These are phyloP conservation scores for Ophion obscuratus DNA, from an alignment of 2,888 invertebrate genomes.

Conservation along the genomic window DNA sequence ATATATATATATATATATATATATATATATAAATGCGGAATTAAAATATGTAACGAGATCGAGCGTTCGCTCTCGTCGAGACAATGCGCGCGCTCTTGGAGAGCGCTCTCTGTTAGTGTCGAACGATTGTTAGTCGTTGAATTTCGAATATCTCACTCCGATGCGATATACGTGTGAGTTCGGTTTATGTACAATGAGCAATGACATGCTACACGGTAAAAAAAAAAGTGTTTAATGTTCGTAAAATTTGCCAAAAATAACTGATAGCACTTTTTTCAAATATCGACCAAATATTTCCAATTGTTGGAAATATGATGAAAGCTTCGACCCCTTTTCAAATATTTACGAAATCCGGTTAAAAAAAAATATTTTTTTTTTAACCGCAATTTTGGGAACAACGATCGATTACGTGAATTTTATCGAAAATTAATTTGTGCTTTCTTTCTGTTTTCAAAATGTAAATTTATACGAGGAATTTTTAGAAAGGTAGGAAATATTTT, in stretches of 20 bases:
- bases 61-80: neutral
- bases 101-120: slow-evolving; percentile 50
- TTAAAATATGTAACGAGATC: too few species aligned
- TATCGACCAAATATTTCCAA: neutral
- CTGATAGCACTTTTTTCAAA: neutral
- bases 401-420: too few species aligned
- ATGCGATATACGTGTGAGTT: neutral
- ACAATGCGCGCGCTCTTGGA: slow-evolving; percentile 4
- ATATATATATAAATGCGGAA: too few species aligned
- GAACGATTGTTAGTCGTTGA: slow-evolving; percentile 51
- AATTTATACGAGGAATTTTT: too few species aligned
- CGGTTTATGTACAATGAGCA: slow-evolving; percentile 80
- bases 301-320: neutral
- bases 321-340: too few species aligned
- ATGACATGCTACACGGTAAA: slow-evolving; percentile 23
- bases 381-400: too few species aligned
- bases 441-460: too few species aligned
- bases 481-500: too few species aligned
- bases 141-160: slow-evolving; percentile 7
- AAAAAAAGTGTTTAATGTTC: neutral
- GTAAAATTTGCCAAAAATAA: neutral
- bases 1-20: too few species aligned
- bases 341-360: too few species aligned
- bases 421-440: too few species aligned
- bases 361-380: too few species aligned